Percentiles rank a stretch among this genome's conserved stretches.
These are phyloP conservation scores for Drosophila paulistorum DNA, from an alignment of 1,140 invertebrate genomes.

Conservation along the genomic window DNA sequence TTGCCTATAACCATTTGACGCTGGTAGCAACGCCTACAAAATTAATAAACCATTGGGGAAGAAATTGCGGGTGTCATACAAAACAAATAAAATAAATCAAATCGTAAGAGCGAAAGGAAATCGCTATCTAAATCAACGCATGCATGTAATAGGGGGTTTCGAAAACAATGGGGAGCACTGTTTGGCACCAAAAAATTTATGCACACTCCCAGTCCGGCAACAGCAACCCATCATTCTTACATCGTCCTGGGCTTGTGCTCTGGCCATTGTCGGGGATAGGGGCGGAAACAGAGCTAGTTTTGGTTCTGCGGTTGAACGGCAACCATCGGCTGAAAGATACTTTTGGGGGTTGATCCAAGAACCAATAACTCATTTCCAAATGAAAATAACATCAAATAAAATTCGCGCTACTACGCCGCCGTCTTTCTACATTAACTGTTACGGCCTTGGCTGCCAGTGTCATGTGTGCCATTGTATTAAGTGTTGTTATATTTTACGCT, in stretches of 20 bases:
- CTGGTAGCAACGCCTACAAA: constrained; percentile 71
- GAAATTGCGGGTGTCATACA: constrained; percentile 80
- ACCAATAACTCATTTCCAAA: constrained; percentile 80
- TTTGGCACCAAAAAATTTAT: constrained; percentile 71
- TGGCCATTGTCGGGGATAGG: not conserved
- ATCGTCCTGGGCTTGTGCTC: not conserved
- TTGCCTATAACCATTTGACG: constrained; percentile 52
- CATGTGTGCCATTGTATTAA: constrained; percentile 65
- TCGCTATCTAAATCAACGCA: constrained; percentile 67
- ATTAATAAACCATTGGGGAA: constrained; percentile 76
- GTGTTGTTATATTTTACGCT: constrained; percentile 28
- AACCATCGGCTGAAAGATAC: constrained; percentile 23
- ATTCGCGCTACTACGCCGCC: constrained; percentile 64
- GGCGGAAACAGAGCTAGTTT: not conserved
- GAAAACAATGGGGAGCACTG: constrained; percentile 58
- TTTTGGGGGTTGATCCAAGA: constrained; percentile 66
- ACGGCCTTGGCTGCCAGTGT: constrained; percentile 42
- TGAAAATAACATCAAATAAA: constrained; percentile 80
- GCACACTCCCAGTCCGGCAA: constrained; percentile 49
- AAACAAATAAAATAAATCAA: constrained; percentile 83
- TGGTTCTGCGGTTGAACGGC: constrained; percentile 48
- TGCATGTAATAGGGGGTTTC: constrained; percentile 45
- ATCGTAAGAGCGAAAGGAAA: constrained; percentile 70
- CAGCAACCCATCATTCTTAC: not conserved
- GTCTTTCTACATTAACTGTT: constrained; percentile 35